phyloP scores from a whole-genome alignment of 2,888 invertebrate species.

The Sepiola atlantica region DNA sequence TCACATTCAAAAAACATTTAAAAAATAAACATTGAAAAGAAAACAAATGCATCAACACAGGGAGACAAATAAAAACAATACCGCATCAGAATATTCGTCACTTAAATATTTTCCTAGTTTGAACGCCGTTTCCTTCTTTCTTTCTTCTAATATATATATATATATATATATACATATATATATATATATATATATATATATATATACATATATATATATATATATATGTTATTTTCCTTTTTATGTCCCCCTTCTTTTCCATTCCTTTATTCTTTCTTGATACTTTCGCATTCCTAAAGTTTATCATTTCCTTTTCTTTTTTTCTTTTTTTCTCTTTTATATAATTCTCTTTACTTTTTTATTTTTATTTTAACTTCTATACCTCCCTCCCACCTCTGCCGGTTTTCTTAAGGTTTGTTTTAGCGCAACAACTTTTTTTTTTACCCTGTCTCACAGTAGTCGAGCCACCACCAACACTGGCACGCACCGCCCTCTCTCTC shows the following conservation, averaged over 20 bases:
- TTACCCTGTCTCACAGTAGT: background rate
- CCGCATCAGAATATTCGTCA: background rate
- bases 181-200: too few species aligned
- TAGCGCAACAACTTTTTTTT: background rate
- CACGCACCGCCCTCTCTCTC: background rate
- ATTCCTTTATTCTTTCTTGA: too few species aligned
- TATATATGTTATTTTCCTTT: too few species aligned
- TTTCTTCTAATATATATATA: too few species aligned
- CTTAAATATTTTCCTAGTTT: too few species aligned
- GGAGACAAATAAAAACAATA: background rate
- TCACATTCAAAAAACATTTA: background rate
- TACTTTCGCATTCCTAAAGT: background rate
- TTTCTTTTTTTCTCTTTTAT: background rate
- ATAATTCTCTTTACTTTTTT: background rate
- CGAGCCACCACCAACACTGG: background rate
- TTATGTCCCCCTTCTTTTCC: too few species aligned
- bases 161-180: too few species aligned
- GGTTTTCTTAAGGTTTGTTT: background rate
- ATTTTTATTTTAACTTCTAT: background rate
- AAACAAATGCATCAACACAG: background rate
- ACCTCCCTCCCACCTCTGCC: background rate
- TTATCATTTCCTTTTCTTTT: background rate
- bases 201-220: too few species aligned
- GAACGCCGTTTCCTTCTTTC: too few species aligned
- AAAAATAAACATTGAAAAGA: background rate